Evolutionary conservation across 2,888 invertebrate species (phyloP), one percentile per base, ranked within the genome.

Genomic region (Mermis nigrescens): DNA sequence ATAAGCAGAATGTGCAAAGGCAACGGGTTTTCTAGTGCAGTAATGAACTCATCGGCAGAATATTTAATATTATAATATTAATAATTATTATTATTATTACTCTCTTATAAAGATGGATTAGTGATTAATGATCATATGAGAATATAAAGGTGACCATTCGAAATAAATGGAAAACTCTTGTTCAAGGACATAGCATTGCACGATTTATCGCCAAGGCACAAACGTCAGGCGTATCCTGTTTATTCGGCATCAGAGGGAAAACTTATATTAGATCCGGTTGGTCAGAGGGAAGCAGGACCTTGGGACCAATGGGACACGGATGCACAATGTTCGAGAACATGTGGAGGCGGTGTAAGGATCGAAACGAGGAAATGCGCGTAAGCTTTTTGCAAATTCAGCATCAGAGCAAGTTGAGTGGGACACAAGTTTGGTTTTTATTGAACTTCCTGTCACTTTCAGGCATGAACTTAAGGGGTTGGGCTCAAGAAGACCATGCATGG

Each of bases 341-440:
- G 94, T 72, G 94, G 92, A 0, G 87, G 89, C 19, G 94, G 94
- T 57, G 89, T 92, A 27, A 82, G 87, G 63, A 82, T 81, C 68
- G 88, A 90, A 76, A 82, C 82, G 60, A 80, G 91, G 68, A 63
- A 63, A 59, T 71, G 71, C 68, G 63, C 62, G 69, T 69, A 58
- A 52, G 63, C 58, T 2, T 38, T 48, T 48, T 48, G 12, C 26
- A 38, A 38, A 15, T 38, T 38, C 38, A 15, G 38, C 38, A 38
- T 15, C 12, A 38, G 19, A 15, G 38, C 38, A 15, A 38, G 38
- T 38, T 15, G 12, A 38, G 12, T 38, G 19, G 12, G 38, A 15
- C 38, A 38, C 12, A 38, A 38, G 19, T 12, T 12, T 19, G 19
- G 12, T 38, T 38, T 38, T 19, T 19, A 38, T 19, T n/a, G n/a